Evolutionary conservation across 1,140 invertebrate genomes (phyloP).

Genomic region (Brachionus plicatilis): DNA sequence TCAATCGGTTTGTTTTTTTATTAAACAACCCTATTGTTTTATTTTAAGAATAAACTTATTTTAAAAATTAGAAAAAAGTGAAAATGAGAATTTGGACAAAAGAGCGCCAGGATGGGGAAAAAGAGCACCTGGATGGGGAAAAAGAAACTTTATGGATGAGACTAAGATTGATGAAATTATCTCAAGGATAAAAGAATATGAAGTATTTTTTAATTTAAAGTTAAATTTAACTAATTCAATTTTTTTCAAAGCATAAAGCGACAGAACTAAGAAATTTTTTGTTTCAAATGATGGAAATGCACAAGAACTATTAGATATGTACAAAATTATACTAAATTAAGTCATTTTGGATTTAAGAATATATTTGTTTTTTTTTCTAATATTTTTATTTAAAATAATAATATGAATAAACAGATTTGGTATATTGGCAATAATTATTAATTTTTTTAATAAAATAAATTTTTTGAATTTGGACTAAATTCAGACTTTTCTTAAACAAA

Average conservation of each 20-base stretch:
- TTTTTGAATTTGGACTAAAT: neutral
- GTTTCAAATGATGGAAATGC: neutral
- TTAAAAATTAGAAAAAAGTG: no score
- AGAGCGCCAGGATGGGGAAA: slow-evolving; percentile 4
- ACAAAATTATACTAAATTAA: neutral
- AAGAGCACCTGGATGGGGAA: slow-evolving; percentile 7
- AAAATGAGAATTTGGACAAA: neutral
- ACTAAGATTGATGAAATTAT: neutral
- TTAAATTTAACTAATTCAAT: neutral
- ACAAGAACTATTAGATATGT: neutral
- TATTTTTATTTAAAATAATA: neutral
- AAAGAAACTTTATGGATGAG: neutral
- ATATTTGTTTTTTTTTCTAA: neutral
- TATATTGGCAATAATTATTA: neutral
- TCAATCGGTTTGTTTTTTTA: neutral
- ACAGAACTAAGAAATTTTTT: neutral
- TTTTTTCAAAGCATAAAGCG: neutral
- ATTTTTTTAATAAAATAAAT: neutral
- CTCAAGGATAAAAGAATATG: neutral
- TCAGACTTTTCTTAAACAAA: neutral
- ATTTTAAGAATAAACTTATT: no score
- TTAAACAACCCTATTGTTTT: no score
- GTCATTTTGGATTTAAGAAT: no score
- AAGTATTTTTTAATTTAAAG: neutral
- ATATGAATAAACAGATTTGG: neutral